Percentiles rank a stretch among this genome's conserved stretches.
These are phyloP conservation scores for Xerus rutilus DNA, from an alignment of 2,797 vertebrate genomes.

Conservation along the genomic window DNA sequence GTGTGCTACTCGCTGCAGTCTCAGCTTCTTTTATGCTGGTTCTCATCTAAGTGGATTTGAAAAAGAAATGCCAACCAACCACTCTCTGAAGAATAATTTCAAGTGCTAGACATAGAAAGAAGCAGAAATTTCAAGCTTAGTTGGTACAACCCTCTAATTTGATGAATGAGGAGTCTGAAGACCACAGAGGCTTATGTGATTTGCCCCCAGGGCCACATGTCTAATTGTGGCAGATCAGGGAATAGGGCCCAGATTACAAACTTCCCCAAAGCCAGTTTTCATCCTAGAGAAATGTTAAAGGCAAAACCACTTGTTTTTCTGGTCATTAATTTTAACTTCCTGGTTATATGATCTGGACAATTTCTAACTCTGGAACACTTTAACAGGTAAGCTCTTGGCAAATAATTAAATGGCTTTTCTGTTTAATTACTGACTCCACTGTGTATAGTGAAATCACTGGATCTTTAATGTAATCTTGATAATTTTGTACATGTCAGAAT, in stretches of 20 bases:
- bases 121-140: conserved; percentile 7
- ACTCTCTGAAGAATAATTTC: conserved; percentile 12
- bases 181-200: conserved; percentile 40
- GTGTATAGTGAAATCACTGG: not conserved
- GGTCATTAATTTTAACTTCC: conserved; percentile 74
- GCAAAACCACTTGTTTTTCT: conserved; percentile 59
- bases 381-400: conserved; percentile 50
- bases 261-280: conserved; percentile 53
- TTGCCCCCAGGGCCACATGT: conserved; percentile 33
- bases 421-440: conserved; percentile 51
- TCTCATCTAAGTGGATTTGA: conserved; percentile 47
- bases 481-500: conserved; percentile 36
- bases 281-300: conserved; percentile 45
- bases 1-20: not conserved
- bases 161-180: conserved; percentile 57
- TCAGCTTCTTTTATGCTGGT: not conserved
- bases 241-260: conserved; percentile 57
- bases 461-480: conserved; percentile 47
- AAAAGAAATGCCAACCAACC: conserved; percentile 43
- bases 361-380: conserved; percentile 57
- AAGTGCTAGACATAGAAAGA: conserved; percentile 18
- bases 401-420: conserved; percentile 39
- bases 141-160: conserved; percentile 62
- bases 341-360: conserved; percentile 61
- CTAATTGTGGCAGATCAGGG: conserved; percentile 23